phyloP scores from a whole-genome alignment of 2,113 vertebrate species.

The Pagrus major region DNA sequence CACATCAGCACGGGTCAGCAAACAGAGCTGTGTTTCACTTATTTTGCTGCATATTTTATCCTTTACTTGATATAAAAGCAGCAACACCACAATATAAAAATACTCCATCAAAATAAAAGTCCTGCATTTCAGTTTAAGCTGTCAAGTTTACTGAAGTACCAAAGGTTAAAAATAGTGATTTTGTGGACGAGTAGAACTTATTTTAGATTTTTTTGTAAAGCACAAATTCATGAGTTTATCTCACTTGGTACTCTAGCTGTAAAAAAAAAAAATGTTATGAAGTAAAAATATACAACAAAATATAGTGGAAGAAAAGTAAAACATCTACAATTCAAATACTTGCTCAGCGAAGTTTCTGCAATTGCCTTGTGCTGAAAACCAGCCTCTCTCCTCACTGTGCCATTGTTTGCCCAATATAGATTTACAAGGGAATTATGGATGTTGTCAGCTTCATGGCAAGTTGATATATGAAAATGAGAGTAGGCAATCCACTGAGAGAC shows the following conservation, averaged over 20 bases:
- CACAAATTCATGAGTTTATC: background rate
- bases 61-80: background rate
- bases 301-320: background rate
- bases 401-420: conserved; percentile 31
- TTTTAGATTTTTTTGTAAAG: too few species aligned
- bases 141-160: background rate
- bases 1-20: conserved; percentile 85
- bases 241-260: background rate
- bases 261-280: background rate
- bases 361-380: conserved; percentile 14
- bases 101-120: background rate
- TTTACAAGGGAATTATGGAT: conserved; percentile 40
- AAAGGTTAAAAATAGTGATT: background rate
- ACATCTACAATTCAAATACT: background rate
- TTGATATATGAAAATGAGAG: background rate
- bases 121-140: background rate
- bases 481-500: conserved; percentile 38
- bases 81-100: background rate
- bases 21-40: background rate
- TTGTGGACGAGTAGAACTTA: background rate
- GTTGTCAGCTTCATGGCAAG: conserved; percentile 33
- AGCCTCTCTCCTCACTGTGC: conserved; percentile 12
- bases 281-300: background rate
- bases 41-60: background rate
- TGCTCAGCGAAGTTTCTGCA: background rate